Conservation (phyloP, 2,113 vertebrate genomes). For the Sciurus niger region DNA sequence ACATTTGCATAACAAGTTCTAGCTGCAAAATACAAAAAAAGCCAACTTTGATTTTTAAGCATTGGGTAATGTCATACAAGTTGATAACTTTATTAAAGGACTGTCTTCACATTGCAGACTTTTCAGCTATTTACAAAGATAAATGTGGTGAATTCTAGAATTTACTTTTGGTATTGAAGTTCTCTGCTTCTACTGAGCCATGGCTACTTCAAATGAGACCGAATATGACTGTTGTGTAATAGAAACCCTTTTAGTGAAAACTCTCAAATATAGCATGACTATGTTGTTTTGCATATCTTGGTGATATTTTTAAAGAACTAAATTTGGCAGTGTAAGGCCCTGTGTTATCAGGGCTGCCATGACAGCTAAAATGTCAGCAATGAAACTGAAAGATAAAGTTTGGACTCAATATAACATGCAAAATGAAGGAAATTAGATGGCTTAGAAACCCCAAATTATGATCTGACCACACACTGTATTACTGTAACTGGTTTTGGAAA, state of each 20-base stretch:
- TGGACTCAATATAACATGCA: neutral
- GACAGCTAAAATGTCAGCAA: slow-evolving; percentile 53
- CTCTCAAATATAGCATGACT: neutral
- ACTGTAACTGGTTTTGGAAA: neutral
- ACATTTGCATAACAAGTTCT: neutral
- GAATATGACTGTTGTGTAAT: neutral
- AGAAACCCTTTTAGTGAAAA: slow-evolving; percentile 25
- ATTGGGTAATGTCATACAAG: neutral
- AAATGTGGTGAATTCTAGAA: neutral
- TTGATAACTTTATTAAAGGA: slow-evolving; percentile 14
- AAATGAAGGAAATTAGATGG: neutral
- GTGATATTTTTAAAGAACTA: slow-evolving; percentile 66
- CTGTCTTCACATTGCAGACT: neutral
- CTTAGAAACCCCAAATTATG: neutral
- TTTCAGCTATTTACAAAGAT: neutral
- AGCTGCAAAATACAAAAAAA: neutral
- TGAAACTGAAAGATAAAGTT: slow-evolving; percentile 51
- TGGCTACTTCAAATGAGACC: neutral
- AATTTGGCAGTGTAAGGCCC: neutral
- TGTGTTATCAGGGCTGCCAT: neutral
- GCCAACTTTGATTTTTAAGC: neutral
- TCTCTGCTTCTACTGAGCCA: neutral
- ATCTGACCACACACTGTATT: neutral
- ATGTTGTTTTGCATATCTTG: neutral
- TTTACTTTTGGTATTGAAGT: neutral